Evolutionary conservation across 2,113 vertebrate genomes (phyloP).

Genomic region (Connochaetes taurinus): DNA sequence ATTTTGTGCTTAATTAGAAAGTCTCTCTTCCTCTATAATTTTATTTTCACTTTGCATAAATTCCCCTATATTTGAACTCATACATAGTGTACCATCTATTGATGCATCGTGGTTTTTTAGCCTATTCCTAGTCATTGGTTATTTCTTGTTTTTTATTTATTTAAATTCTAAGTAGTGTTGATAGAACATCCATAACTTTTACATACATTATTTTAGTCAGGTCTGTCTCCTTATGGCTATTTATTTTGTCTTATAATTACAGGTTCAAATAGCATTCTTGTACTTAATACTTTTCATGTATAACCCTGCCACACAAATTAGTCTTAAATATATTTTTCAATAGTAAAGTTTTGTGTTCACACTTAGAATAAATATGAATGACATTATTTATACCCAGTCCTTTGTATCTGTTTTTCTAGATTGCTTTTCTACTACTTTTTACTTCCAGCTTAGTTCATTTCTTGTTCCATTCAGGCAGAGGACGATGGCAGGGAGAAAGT

Average conservation of each 20-base stretch:
- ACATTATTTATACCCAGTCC: neutral
- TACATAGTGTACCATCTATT: neutral
- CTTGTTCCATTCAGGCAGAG: neutral
- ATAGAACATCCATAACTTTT: neutral
- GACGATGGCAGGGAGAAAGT: neutral
- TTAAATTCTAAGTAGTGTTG: neutral
- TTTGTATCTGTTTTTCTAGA: neutral
- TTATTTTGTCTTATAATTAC: neutral
- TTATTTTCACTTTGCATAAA: neutral
- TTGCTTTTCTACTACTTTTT: neutral
- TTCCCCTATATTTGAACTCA: neutral
- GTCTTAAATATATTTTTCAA: neutral
- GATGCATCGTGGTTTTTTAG: neutral
- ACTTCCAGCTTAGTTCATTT: neutral
- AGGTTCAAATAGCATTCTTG: neutral
- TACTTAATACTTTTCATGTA: neutral
- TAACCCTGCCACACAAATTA: neutral
- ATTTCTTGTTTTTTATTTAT: neutral
- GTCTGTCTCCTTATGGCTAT: neutral
- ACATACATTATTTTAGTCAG: neutral
- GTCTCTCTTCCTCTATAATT: neutral
- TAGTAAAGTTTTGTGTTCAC: neutral
- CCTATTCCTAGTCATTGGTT: neutral
- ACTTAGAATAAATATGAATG: neutral
- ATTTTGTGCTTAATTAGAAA: neutral